Evolutionary conservation across 2,888 invertebrate genomes (phyloP).

Genomic region (Sympetrum striolatum): DNA sequence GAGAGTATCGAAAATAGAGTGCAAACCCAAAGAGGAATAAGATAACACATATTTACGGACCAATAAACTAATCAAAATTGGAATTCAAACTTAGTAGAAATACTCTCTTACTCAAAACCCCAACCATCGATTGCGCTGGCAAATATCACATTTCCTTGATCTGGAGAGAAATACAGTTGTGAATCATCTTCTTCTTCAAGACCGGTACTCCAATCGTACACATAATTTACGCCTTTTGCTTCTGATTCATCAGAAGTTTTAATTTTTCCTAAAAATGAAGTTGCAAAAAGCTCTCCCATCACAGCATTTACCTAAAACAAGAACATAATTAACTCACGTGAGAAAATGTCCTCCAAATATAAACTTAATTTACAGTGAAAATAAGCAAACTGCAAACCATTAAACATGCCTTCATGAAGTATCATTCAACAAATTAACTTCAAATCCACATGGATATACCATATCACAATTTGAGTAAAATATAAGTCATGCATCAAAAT

Average conservation of each 20-base stretch:
- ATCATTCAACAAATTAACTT: no score
- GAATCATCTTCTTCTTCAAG: slow-evolving; percentile 86
- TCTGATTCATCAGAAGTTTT: slow-evolving; percentile 49
- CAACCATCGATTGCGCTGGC: slow-evolving; percentile 96
- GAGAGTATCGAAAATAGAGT: no score
- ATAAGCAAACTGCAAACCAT: no score
- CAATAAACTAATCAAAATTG: no score
- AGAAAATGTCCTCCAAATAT: not conserved
- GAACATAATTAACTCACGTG: not conserved
- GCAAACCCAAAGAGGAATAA: not conserved
- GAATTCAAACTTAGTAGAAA: no score
- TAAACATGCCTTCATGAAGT: no score
- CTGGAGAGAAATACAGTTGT: slow-evolving; percentile 90
- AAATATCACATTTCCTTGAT: slow-evolving; percentile 94
- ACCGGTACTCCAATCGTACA: slow-evolving; percentile 78
- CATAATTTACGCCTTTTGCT: slow-evolving; percentile 48
- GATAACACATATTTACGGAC: not conserved
- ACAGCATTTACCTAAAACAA: slow-evolving; percentile 81
- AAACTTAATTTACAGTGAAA: no score
- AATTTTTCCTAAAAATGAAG: slow-evolving; percentile 72
- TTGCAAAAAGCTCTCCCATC: slow-evolving; percentile 86
- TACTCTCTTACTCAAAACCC: slow-evolving; percentile 70
- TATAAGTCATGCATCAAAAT: no score
- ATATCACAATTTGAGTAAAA: no score
- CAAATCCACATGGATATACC: no score